phyloP scores from a whole-genome alignment of 2,797 vertebrate species.

The Spinus olivaceus region DNA sequence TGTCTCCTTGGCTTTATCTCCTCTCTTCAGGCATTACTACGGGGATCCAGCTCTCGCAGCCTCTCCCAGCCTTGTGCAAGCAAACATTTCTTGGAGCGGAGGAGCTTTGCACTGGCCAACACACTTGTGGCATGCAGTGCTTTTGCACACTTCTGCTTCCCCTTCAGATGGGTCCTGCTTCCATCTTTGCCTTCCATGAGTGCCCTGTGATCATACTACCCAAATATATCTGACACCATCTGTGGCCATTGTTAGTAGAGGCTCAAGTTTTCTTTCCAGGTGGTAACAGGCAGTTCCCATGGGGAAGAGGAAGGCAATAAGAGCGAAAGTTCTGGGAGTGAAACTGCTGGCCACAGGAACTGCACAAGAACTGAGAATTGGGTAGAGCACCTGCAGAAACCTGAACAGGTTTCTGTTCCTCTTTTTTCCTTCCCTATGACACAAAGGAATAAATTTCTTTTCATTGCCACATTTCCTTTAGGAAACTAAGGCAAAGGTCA shows the following conservation, averaged over 20 bases:
- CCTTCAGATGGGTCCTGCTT: background rate
- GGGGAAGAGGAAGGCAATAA: background rate
- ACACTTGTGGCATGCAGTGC: fast-evolving
- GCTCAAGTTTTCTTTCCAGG: background rate
- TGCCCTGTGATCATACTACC: background rate
- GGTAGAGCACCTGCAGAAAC: background rate
- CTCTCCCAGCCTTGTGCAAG: background rate
- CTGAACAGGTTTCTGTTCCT: background rate
- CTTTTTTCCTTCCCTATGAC: background rate
- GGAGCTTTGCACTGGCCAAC: background rate
- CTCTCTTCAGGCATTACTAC: background rate
- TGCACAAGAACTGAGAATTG: background rate
- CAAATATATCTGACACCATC: background rate
- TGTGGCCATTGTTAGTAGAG: background rate
- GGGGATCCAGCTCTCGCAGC: background rate
- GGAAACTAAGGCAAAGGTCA: background rate
- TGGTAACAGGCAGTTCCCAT: background rate
- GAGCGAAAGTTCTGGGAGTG: fast-evolving
- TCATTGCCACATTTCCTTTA: background rate
- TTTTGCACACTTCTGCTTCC: background rate
- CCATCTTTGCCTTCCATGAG: background rate
- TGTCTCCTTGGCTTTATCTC: background rate
- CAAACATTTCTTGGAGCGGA: background rate
- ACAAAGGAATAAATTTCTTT: background rate
- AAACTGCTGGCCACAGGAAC: background rate